Conservation (phyloP, 2,888 invertebrate species). For the Heteromurus nitidus region DNA sequence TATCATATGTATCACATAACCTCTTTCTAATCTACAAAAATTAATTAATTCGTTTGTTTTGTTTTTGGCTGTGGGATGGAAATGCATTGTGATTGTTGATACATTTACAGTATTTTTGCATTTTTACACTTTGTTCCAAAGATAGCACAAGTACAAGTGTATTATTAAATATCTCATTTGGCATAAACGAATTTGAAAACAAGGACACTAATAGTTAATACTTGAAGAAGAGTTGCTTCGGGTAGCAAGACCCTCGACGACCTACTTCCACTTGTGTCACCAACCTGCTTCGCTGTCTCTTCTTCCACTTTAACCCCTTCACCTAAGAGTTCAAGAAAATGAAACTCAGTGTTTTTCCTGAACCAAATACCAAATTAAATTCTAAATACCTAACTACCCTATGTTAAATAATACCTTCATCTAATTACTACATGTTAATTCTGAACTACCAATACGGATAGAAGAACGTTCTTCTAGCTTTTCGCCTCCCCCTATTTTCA, state of each 20-base stretch:
- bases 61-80: too few relatives aligned
- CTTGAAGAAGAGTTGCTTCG: not conserved
- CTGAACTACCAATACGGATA: constrained; percentile 20
- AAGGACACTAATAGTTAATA: constrained; percentile 11
- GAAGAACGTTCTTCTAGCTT: constrained; percentile 26
- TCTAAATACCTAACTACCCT: not conserved
- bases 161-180: too few relatives aligned
- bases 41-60: too few relatives aligned
- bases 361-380: not conserved
- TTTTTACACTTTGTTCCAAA: too few relatives aligned
- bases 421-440: too few relatives aligned
- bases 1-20: too few relatives aligned
- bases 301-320: constrained; percentile 31
- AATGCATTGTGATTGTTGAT: too few relatives aligned
- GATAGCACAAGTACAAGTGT: too few relatives aligned
- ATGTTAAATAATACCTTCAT: not conserved
- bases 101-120: too few relatives aligned
- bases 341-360: too few relatives aligned
- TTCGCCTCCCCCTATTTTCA: constrained; percentile 57
- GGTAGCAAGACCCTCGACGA: constrained; percentile 30
- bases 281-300: constrained; percentile 12
- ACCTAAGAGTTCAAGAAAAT: constrained; percentile 37
- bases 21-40: too few relatives aligned
- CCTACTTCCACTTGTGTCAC: constrained; percentile 26
- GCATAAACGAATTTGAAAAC: too few relatives aligned